Evolutionary conservation across 1,140 invertebrate species (phyloP), one percentile per base, ranked within the genome.

Genomic region (Aphidius gifuensis): DNA sequence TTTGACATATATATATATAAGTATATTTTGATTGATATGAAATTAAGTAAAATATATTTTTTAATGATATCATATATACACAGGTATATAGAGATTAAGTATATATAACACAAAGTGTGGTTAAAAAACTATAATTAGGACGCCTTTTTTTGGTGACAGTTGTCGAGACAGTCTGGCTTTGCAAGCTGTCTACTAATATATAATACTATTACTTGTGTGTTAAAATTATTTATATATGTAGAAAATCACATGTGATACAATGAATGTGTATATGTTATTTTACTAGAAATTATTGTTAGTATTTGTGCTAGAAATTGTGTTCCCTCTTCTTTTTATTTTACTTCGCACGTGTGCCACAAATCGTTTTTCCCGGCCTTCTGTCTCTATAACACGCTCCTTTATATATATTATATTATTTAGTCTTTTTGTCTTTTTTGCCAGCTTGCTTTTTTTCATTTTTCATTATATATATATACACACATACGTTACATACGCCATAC

Each of bases 271-370:
- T 32, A 32, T 16, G 16, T 16, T 16, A 16, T 16, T 16, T 32
- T 32, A 32, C 23, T 32, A 32, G 23, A 32, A 32, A 32, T 32
- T 32, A 32, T 32, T 32, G 23, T 32, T 32, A 32, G 23, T 32
- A 32, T 32, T 32, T 32, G 23, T 32, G 23, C 23, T 32, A 32
- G 23, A 32, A 32, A 32, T 32, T 32, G 2, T 32, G 23, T 32
- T 32, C 23, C 23, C 23, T 32, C 23, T 32, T 32, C 23, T 32
- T 32, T 32, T 32, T 32, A 32, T 32, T 32, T 32, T 32, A 32
- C 23, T 32, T 55, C n/a, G 53, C 53, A 55, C 53, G 53, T 55
- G 53, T 55, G 39, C 53, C 53, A 55, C 53, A 55, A 55, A 55
- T 55, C 43, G 40, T 42, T 55, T 42, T 55, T 55, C 53, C 53